phyloP scores from a whole-genome alignment of 1,140 invertebrate genomes.

The Anastatus disparis region DNA sequence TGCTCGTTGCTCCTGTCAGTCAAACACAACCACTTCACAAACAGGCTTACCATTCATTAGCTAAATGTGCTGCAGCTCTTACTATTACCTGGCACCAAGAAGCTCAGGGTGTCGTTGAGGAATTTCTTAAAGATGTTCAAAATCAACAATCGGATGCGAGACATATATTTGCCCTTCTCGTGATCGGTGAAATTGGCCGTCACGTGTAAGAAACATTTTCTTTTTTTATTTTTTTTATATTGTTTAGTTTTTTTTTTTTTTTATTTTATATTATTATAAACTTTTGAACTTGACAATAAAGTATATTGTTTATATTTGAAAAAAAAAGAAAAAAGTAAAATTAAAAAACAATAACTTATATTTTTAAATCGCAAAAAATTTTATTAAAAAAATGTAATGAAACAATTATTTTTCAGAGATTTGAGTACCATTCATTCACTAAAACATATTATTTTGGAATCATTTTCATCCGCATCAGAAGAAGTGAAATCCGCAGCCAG shows the following conservation, averaged over 20 bases:
- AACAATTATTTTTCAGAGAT: conserved; percentile 72
- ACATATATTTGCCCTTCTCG: conserved; percentile 90
- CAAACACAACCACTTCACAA: conserved; percentile 66
- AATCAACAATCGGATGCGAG: conserved; percentile 80
- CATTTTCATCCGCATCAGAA: conserved; percentile 82
- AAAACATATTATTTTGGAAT: conserved; percentile 79
- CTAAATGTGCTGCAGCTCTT: conserved; percentile 94
- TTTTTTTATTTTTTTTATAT: too few species aligned
- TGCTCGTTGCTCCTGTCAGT: conserved; percentile 75
- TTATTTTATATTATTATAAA: too few species aligned
- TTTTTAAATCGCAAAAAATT: too few species aligned
- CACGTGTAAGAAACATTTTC: conserved; percentile 92
- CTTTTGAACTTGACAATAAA: too few species aligned
- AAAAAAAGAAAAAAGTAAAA: neutral
- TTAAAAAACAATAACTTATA: too few species aligned
- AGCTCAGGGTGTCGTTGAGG: conserved; percentile 83
- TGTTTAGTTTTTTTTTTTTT: too few species aligned
- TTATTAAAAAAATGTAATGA: too few species aligned
- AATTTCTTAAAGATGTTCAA: conserved; percentile 87
- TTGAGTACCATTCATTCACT: conserved; percentile 81
- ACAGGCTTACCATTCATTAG: conserved; percentile 90
- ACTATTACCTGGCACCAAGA: conserved; percentile 81
- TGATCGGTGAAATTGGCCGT: conserved; percentile 96
- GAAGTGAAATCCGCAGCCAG: conserved; percentile 96
- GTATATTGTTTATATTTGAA: too few species aligned